Percentiles rank a stretch among this genome's conserved stretches.
These are phyloP conservation scores for Todus mexicanus DNA, from an alignment of 2,797 vertebrate genomes.

Conservation along the genomic window DNA sequence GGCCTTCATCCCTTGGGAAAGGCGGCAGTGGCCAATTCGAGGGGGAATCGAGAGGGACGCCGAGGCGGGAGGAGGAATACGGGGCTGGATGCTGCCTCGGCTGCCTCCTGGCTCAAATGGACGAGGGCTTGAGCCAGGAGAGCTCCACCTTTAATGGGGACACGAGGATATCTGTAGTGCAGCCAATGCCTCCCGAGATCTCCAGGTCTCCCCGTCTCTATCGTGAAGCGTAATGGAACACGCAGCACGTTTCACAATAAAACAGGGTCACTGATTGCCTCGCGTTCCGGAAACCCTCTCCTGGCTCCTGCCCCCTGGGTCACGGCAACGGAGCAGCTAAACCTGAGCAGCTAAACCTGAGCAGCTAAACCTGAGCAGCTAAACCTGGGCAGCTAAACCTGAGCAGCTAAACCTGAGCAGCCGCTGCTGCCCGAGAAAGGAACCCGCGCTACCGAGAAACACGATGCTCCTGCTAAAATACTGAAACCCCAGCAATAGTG, in stretches of 20 bases:
- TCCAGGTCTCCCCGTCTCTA: neutral
- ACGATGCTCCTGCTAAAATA: neutral
- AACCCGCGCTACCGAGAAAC: neutral
- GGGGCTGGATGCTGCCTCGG: neutral
- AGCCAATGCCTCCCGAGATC: rapidly evolving
- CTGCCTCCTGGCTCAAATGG: rapidly evolving
- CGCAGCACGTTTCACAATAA: rapidly evolving
- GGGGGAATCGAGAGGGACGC: neutral
- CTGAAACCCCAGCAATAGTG: neutral
- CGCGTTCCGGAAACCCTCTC: neutral
- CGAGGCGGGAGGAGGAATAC: neutral
- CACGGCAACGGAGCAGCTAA: neutral
- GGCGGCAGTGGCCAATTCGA: rapidly evolving
- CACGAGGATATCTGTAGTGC: rapidly evolving
- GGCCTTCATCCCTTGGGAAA: neutral
- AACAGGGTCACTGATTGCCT: neutral
- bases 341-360: no score
- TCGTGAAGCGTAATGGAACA: rapidly evolving
- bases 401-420: neutral
- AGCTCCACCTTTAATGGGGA: neutral
- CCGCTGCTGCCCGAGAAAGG: neutral
- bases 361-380: no score
- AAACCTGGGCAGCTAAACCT: no score
- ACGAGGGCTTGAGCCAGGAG: neutral
- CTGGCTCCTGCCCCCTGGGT: neutral